Percentiles rank a stretch among this genome's conserved stretches.
These are phyloP conservation scores for Grapholita molesta DNA, from an alignment of 1,140 invertebrate species.

Conservation along the genomic window DNA sequence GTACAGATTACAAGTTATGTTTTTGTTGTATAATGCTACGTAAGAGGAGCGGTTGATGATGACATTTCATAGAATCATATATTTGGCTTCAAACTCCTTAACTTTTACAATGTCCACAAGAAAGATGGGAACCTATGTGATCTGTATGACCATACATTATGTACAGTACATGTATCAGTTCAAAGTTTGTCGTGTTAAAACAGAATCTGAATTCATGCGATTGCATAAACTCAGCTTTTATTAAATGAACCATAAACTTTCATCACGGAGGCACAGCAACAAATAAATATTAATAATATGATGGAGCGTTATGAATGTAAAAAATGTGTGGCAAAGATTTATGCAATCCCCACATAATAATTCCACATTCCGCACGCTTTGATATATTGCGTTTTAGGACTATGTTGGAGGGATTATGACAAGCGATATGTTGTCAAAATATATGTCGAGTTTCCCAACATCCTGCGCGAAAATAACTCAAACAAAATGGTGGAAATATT, in stretches of 20 bases:
- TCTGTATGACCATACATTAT: too few relatives aligned
- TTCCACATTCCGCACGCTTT: not conserved
- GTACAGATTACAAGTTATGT: too few relatives aligned
- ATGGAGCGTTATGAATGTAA: not conserved
- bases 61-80: too few relatives aligned
- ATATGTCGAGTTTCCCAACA: not conserved
- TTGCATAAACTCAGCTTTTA: too few relatives aligned
- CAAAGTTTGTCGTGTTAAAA: too few relatives aligned
- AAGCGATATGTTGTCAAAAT: slow-evolving; percentile 6
- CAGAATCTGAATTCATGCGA: too few relatives aligned
- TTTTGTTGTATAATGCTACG: too few relatives aligned
- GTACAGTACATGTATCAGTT: too few relatives aligned
- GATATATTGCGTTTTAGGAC: not conserved
- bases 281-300: not conserved
- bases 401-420: slow-evolving; percentile 1
- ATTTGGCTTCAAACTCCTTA: too few relatives aligned
- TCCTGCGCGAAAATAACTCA: slow-evolving; percentile 10
- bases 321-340: not conserved
- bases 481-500: not conserved
- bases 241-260: not conserved
- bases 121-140: too few relatives aligned
- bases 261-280: not conserved
- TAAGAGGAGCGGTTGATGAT: too few relatives aligned
- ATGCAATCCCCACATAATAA: not conserved
- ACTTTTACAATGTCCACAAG: too few relatives aligned